A percentile compares a stretch with the other conserved stretches of the same genome.
phyloP scores from a whole-genome alignment of 2,888 invertebrate species.

The Agelastica alni region DNA sequence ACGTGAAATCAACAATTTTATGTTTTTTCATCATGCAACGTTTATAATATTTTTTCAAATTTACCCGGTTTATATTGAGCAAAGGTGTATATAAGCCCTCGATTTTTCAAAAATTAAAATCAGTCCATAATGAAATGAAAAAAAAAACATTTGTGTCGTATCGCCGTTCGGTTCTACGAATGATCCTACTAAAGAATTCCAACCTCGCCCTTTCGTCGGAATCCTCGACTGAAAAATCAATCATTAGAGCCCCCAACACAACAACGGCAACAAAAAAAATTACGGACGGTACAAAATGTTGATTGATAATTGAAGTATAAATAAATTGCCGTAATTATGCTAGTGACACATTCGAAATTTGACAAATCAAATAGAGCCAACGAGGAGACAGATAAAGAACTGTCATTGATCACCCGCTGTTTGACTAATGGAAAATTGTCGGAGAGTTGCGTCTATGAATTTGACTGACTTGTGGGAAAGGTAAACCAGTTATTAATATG shows the following conservation, averaged over 20 bases:
- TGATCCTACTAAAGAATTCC: neutral
- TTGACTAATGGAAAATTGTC: conserved; percentile 45
- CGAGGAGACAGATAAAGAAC: conserved; percentile 42
- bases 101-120: no score
- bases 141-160: no score
- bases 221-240: conserved; percentile 9
- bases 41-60: no score
- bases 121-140: no score
- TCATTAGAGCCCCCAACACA: conserved; percentile 12
- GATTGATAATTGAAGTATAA: conserved; percentile 38
- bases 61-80: no score
- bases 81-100: no score
- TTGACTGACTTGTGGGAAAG: conserved; percentile 38
- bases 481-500: conserved; percentile 31
- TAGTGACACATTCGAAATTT: conserved; percentile 44
- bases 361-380: conserved; percentile 42
- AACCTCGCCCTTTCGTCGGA: neutral
- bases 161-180: no score
- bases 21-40: no score
- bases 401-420: conserved; percentile 46
- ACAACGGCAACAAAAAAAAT: no score
- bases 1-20: no score
- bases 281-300: conserved; percentile 17
- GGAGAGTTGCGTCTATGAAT: conserved; percentile 30
- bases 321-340: conserved; percentile 41